Evolutionary conservation across 2,113 vertebrate species (phyloP).

Genomic region (Eubucco bourcierii): DNA sequence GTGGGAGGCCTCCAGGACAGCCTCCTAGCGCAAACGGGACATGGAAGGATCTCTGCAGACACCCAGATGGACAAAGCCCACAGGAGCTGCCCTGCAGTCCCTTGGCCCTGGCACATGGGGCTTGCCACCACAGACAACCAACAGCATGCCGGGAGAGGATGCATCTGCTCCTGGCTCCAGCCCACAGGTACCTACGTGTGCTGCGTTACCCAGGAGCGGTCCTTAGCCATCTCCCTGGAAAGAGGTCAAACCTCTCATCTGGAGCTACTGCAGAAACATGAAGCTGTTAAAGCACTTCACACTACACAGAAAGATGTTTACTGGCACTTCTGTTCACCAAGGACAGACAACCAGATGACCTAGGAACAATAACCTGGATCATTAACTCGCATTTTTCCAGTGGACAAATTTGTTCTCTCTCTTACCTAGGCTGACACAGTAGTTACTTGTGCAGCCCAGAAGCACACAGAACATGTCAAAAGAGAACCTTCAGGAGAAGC

Average conservation of each 20-base stretch:
- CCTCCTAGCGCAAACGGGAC: accelerated
- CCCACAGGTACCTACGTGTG: accelerated
- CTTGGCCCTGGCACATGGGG: background rate
- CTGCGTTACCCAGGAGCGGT: accelerated
- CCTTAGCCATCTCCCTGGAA: background rate
- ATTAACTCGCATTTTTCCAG: background rate
- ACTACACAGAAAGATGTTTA: background rate
- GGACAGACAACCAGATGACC: background rate
- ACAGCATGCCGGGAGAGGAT: accelerated
- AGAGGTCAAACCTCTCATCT: background rate
- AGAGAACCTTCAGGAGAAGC: conserved; percentile 23
- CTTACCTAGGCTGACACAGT: background rate
- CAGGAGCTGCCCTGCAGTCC: background rate
- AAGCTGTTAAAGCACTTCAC: background rate
- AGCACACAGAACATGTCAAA: conserved; percentile 8
- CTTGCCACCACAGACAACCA: background rate
- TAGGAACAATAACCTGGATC: background rate
- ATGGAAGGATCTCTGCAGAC: background rate
- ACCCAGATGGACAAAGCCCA: background rate
- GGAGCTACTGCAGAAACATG: background rate
- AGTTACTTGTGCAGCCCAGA: background rate
- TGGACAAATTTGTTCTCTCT: background rate
- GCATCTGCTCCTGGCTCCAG: background rate
- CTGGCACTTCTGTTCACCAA: background rate
- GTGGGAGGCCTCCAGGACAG: background rate